Evolutionary conservation across 2,888 invertebrate genomes (phyloP).

Genomic region (Metallyticus violacea): DNA sequence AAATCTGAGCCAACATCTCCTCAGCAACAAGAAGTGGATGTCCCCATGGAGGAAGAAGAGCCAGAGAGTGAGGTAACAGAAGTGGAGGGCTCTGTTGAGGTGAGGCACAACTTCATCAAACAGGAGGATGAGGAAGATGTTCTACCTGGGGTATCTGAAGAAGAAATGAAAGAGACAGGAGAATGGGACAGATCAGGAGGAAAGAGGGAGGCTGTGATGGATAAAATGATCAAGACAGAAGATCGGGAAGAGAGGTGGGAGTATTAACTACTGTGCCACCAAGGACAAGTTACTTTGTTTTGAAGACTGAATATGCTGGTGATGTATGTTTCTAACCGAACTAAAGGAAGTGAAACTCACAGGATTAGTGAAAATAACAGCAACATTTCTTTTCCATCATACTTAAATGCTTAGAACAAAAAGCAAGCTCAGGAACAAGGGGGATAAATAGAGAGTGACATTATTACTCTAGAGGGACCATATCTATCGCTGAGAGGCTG

Average conservation of each 20-base stretch:
- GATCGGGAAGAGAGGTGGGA: slow-evolving; percentile 36
- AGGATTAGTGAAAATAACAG: not conserved
- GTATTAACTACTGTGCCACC: slow-evolving; percentile 20
- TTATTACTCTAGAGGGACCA: slow-evolving; percentile 15
- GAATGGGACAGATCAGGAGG: slow-evolving; percentile 29
- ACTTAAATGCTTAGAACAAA: not conserved
- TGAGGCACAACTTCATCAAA: slow-evolving; percentile 48
- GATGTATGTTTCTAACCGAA: not conserved
- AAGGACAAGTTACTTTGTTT: not conserved
- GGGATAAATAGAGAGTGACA: not conserved
- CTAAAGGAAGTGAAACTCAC: not conserved
- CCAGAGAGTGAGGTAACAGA: slow-evolving; percentile 41
- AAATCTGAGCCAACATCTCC: slow-evolving; percentile 27
- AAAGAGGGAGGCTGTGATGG: slow-evolving; percentile 10
- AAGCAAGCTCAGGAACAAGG: not conserved
- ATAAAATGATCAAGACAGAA: slow-evolving; percentile 34
- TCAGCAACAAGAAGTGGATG: slow-evolving; percentile 38
- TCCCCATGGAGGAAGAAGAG: slow-evolving; percentile 37
- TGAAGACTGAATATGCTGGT: not conserved
- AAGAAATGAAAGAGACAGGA: slow-evolving; percentile 32
- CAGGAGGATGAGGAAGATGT: slow-evolving; percentile 39
- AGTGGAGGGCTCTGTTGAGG: slow-evolving; percentile 48
- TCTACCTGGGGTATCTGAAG: slow-evolving; percentile 29
- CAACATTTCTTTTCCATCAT: not conserved
- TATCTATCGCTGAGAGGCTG: not conserved